Evolutionary conservation across 2,888 invertebrate species (phyloP).

Genomic region (Ferrisia virgata): DNA sequence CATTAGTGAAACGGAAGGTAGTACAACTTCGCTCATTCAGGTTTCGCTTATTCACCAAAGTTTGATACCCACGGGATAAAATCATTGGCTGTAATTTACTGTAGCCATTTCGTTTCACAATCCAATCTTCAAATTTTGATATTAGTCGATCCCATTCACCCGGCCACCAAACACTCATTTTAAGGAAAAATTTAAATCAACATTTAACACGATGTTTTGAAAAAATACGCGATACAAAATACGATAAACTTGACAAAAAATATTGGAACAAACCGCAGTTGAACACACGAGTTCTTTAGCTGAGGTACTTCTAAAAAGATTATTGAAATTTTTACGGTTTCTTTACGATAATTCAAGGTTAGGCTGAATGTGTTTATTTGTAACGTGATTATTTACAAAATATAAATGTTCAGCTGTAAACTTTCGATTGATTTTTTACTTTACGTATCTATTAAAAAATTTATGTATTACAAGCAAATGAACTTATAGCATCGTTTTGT

Average conservation of each 20-base stretch:
- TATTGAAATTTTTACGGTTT: constrained; percentile 15
- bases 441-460: not conserved
- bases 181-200: not conserved
- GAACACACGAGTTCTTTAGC: not conserved
- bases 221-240: not conserved
- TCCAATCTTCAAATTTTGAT: constrained; percentile 37
- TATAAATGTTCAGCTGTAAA: not conserved
- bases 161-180: constrained; percentile 42
- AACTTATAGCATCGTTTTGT: not conserved
- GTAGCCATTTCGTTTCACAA: constrained; percentile 34
- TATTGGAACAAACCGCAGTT: not conserved
- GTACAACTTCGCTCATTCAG: not conserved
- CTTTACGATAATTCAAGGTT: constrained; percentile 12
- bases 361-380: not conserved
- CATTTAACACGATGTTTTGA: not conserved
- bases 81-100: constrained; percentile 5
- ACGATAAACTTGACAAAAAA: not conserved
- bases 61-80: constrained; percentile 33
- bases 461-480: not conserved
- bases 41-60: not conserved
- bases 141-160: constrained; percentile 41
- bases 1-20: not conserved
- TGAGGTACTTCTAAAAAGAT: not conserved
- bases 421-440: not conserved
- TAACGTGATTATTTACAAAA: constrained; percentile 8